phyloP scores from a whole-genome alignment of 2,113 vertebrate species.

The Datnioides undecimradiatus region DNA sequence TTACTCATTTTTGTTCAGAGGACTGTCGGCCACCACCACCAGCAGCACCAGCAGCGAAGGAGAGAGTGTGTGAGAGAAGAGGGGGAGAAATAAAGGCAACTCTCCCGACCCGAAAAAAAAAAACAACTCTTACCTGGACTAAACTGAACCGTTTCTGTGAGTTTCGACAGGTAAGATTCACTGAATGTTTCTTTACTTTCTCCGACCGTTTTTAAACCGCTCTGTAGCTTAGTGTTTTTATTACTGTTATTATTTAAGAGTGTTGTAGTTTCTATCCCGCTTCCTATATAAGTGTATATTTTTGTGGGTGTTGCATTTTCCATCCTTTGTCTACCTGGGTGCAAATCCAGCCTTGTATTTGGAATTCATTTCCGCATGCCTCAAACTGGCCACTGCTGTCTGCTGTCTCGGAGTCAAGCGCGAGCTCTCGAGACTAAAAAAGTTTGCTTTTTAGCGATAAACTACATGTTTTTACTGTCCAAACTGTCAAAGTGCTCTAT shows the following conservation, averaged over 20 bases:
- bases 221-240: background rate
- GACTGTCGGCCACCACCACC: constrained; percentile 46
- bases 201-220: background rate
- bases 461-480: background rate
- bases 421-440: constrained; percentile 8
- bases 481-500: background rate
- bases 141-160: background rate
- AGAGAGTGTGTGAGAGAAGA: constrained; percentile 24
- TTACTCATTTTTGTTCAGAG: constrained; percentile 65
- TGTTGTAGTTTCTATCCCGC: fast-evolving
- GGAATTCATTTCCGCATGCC: constrained; percentile 75
- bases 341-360: constrained; percentile 1
- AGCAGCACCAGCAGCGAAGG: constrained; percentile 17
- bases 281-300: fast-evolving
- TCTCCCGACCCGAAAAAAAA: background rate
- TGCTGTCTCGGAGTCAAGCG: constrained; percentile 1
- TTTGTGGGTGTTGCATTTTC: fast-evolving
- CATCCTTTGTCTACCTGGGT: background rate
- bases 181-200: background rate
- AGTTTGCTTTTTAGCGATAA: background rate
- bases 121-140: constrained; percentile 41
- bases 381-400: constrained; percentile 15
- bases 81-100: constrained; percentile 4
- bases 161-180: constrained; percentile 65
- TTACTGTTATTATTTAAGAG: background rate